Evolutionary conservation across 2,888 invertebrate species (phyloP).

Genomic region (Spisula solida): DNA sequence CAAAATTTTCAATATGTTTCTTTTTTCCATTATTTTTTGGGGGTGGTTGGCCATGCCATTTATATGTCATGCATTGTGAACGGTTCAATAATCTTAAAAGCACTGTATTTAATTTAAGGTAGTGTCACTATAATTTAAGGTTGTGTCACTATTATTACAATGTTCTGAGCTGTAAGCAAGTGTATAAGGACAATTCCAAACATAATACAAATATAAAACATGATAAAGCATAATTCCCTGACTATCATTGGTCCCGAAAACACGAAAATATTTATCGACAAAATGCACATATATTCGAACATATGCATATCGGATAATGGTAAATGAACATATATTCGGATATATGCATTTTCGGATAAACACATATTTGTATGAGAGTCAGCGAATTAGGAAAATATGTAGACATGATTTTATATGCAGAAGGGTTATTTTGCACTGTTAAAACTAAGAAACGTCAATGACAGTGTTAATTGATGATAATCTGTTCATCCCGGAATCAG

Average conservation of each 20-base stretch:
- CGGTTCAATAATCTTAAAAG: no score
- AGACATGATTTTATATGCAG: slow-evolving; percentile 34
- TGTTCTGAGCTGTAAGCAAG: no score
- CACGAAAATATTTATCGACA: neutral
- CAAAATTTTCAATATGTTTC: no score
- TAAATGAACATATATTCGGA: neutral
- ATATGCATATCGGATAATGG: no score
- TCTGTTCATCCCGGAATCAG: neutral
- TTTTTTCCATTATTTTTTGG: no score
- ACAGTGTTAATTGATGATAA: slow-evolving; percentile 36
- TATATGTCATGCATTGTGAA: no score
- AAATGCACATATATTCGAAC: neutral
- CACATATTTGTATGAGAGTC: slow-evolving; percentile 11
- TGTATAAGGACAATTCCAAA: neutral
- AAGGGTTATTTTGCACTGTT: slow-evolving; percentile 30
- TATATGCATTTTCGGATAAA: neutral
- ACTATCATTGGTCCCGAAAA: neutral
- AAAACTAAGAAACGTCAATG: slow-evolving; percentile 34
- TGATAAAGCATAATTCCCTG: neutral
- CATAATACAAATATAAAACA: neutral
- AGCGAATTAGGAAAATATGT: slow-evolving; percentile 34
- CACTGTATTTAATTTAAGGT: no score
- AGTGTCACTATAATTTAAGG: no score
- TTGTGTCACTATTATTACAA: no score
- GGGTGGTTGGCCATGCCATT: no score